Evolutionary conservation across 2,797 vertebrate species (phyloP).

Genomic region (Lophotriccus pileatus): DNA sequence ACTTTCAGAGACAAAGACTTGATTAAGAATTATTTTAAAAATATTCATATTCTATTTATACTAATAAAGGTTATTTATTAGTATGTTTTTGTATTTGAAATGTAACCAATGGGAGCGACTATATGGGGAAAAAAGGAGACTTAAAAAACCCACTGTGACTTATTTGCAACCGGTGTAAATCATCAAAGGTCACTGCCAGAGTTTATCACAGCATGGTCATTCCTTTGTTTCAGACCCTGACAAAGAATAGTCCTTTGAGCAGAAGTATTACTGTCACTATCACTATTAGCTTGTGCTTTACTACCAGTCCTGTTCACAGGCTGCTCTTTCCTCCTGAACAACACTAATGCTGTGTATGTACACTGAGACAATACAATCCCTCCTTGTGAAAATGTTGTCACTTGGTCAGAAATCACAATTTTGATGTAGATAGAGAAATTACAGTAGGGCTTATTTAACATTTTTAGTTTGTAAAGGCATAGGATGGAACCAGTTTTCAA

Average conservation of each 20-base stretch:
- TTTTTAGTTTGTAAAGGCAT: neutral
- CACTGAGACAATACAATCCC: neutral
- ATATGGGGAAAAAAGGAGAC: neutral
- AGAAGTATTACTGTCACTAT: neutral
- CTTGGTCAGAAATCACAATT: neutral
- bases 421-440: neutral
- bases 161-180: neutral
- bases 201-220: neutral
- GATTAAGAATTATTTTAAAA: neutral
- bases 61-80: neutral
- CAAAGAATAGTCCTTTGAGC: neutral
- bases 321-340: neutral
- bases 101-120: neutral
- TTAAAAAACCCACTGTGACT: neutral
- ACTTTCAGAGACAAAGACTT: neutral
- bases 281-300: neutral
- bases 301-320: neutral
- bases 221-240: neutral
- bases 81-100: neutral
- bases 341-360: fast-evolving
- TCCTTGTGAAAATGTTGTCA: neutral
- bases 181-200: neutral
- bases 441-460: neutral
- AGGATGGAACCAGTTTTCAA: neutral
- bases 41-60: neutral